Evolutionary conservation across 1,140 invertebrate genomes (phyloP), one percentile per base, ranked within the genome.

Genomic region (Drosophila equinoxialis): DNA sequence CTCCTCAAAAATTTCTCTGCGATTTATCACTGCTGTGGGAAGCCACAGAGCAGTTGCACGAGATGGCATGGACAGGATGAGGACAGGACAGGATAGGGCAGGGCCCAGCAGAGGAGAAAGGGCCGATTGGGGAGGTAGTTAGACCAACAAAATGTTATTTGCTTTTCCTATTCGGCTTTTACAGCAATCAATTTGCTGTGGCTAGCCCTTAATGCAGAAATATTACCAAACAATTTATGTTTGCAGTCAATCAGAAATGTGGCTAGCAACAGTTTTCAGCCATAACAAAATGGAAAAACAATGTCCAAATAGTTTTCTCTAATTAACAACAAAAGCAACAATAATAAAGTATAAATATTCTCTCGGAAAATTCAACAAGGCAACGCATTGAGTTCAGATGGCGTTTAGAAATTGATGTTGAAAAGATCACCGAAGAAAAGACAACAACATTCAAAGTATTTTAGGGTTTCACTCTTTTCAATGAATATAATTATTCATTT

Each of bases 141-240:
- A 48, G 14, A 20, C 8, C 30, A 59, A 17, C 30, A 59, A n/a
- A 37, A 74, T 79, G 66, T 74, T 74, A 69, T 67, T 77, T 79
- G 45, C 55, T 64, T 74, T 74, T 68, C 67, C 58, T 63, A 51
- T 74, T 71, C 51, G 67, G 64, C 75, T 71, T 77, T 77, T 77
- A 77, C 64, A 73, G 75, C 75, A 78, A 78, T 78, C 75, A 78
- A 78, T 78, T 75, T 78, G 45, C 64, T 75, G 75, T 78, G 75
- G 75, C 75, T 45, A 64, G 60, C 61, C 33, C 37, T 65, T 68
- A 17, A 33, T 55, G 54, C 35, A 54, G 35, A 33, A 74, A 77
- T 77, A 77, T 54, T 68, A 68, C 48, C 55, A 33, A 76, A 73
- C 74, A 70, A 65, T 64, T 68, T 71, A 48, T 71, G 57, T 59